Conservation (phyloP, 2,888 invertebrate genomes). For the Pelosia muscerda region DNA sequence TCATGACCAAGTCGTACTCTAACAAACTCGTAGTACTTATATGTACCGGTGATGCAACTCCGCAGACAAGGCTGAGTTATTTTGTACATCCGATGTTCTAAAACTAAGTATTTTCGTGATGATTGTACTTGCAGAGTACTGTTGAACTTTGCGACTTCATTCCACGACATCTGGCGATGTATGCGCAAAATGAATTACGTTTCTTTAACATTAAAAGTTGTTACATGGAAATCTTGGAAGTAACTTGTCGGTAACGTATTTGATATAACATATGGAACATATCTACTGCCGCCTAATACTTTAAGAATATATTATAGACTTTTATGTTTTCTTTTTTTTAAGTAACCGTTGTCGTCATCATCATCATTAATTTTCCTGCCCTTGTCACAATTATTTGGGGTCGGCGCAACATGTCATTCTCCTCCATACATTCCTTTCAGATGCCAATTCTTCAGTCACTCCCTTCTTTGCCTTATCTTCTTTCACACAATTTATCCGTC, state of each 20-base stretch:
- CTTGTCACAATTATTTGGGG: no score
- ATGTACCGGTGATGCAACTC: slow-evolving; percentile 35
- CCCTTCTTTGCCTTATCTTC: no score
- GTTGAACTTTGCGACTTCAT: slow-evolving; percentile 30
- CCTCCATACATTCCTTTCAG: no score
- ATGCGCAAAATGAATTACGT: slow-evolving; percentile 25
- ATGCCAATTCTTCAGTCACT: no score
- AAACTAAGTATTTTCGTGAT: slow-evolving; percentile 42
- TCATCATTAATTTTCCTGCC: no score
- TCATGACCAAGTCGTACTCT: slow-evolving; percentile 15
- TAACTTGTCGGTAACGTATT: background rate
- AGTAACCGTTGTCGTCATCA: no score
- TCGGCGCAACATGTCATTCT: no score
- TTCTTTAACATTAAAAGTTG: slow-evolving; percentile 20
- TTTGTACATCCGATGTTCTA: slow-evolving; percentile 32
- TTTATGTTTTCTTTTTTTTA: background rate
- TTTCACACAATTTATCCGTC: no score
- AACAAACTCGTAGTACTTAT: slow-evolving; percentile 21
- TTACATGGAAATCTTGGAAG: slow-evolving; percentile 7
- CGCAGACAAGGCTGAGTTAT: slow-evolving; percentile 39
- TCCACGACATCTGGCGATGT: slow-evolving; percentile 26
- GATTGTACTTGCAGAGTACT: slow-evolving; percentile 44
- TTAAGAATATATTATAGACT: background rate
- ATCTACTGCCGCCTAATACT: background rate
- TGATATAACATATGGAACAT: background rate